These are phyloP conservation scores for Cyclura pinguis DNA, from an alignment of 2,797 vertebrate genomes.

Conservation along the genomic window DNA sequence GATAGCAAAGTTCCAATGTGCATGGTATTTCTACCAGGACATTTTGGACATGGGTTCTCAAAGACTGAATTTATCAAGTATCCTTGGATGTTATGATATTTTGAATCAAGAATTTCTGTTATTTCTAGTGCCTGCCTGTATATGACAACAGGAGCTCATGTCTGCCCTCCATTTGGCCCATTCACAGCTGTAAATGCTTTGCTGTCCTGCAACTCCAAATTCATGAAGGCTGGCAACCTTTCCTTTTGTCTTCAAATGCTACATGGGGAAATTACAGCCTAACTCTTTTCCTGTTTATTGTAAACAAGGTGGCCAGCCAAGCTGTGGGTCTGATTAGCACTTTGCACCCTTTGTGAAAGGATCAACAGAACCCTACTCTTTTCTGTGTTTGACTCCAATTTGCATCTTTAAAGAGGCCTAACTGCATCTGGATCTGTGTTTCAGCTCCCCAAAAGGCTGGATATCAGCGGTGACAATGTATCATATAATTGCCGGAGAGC, in stretches of 20 bases:
- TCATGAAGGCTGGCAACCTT: slow-evolving; percentile 66
- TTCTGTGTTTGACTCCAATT: slow-evolving; percentile 73
- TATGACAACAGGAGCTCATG: slow-evolving; percentile 16
- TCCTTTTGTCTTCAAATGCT: slow-evolving; percentile 66
- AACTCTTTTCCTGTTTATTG: slow-evolving; percentile 73
- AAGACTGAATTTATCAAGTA: not conserved
- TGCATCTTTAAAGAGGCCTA: slow-evolving; percentile 74
- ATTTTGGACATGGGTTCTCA: not conserved
- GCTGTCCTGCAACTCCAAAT: slow-evolving; percentile 58
- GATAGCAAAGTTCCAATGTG: not conserved
- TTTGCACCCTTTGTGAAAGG: slow-evolving; percentile 75
- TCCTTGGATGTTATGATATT: not conserved
- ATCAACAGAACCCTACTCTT: slow-evolving; percentile 75
- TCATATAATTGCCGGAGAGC: slow-evolving; percentile 9
- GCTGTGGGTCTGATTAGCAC: slow-evolving; percentile 69
- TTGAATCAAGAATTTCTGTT: not conserved
- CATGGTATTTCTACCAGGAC: not conserved
- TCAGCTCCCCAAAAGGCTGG: slow-evolving; percentile 63
- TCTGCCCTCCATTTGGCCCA: slow-evolving; percentile 53
- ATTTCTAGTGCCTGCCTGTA: not conserved
- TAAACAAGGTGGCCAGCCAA: slow-evolving; percentile 70
- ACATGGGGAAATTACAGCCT: slow-evolving; percentile 69
- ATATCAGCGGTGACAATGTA: slow-evolving; percentile 45
- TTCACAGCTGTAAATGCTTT: slow-evolving; percentile 53
- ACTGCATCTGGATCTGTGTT: slow-evolving; percentile 70